Evolutionary conservation across 1,140 invertebrate genomes (phyloP), one percentile per base, ranked within the genome.

Genomic region (Patella vulgata): DNA sequence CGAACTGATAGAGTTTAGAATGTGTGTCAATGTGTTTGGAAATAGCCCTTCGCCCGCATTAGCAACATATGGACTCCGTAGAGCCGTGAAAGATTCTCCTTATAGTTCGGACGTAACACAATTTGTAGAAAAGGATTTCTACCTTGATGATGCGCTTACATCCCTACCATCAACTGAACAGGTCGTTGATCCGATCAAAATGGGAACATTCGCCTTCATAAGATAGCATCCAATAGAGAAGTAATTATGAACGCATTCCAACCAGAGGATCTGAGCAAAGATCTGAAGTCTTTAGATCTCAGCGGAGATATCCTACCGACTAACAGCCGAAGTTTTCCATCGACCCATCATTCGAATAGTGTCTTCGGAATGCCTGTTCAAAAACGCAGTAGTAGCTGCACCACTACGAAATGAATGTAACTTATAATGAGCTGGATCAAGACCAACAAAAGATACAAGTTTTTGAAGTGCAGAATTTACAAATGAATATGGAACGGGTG

Each of bases 21-120:
- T 72, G 70, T 61, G 28, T n/a, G 67, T 70, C 0, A 66, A 72
- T 36, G 6, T 69, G 12, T 66, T 66, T 58, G 66, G 66, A 19
- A 30, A 52, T 28, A 63, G 2, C 8, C 58, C 70, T 21, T 61
- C 60, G 28, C 61, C 66, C 0, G 67, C 63, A 23, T 36, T 66
- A 12, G 63, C 71, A 5, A 62, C 52, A 11, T 70, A 59, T 36
- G 60, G 63, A n/a, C 33, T 66, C 9, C 47, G 58, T 17, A 57
- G 54, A 23, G 12, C 52, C 1, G 68, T 47, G 6, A n/a, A 61
- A 25, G n/a, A n/a, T n/a, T n/a, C n/a, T n/a, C n/a, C n/a, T n/a
- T n/a, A n/a, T n/a, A n/a, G n/a, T n/a, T n/a, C n/a, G n/a, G n/a
- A n/a, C n/a, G n/a, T n/a, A n/a, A n/a, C n/a, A n/a, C n/a, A 63